Evolutionary conservation across 2,888 invertebrate species (phyloP), one percentile per base, ranked within the genome.

Genomic region (Caenorhabditis imperialis): DNA sequence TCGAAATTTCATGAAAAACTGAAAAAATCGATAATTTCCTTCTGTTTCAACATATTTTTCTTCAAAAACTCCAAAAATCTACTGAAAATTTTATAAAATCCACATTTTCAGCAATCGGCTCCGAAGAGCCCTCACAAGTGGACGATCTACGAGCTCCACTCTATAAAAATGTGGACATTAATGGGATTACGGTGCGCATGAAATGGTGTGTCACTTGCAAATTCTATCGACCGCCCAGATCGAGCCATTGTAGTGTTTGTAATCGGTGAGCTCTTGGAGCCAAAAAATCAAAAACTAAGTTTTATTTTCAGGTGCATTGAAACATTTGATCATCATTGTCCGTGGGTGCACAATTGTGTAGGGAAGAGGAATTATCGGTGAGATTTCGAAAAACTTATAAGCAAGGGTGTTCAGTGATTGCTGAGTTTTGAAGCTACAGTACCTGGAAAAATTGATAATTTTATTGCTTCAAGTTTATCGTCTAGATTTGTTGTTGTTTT

Each of bases 301-400:
- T n/a, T n/a, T n/a, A n/a, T n/a, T n/a, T 72, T 38, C 74, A 85
- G 86, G 58, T 87, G 87, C 77, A 87, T 87, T 44, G 87, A 98
- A 95, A 97, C 96, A 63, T 99, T 99, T 90, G 99, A 99, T 91
- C 99, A 99, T 91, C 99, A 99, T 90, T 99, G 99, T 81, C 88
- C 88, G n/a, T 88, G 88, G 88, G 86, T 88, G 23, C 87, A 88
- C 76, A 89, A 88, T 63, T 89, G 88, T 71, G 85, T 88, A 10
- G 88, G 88, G 20, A 79, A 84, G 35, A 70, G 88, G 27, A 88
- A 88, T 78, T 99, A 99, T 90, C 92, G 98, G 88, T 97, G 95
- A 92, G 96, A 89, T 96, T 96, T 70, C 91, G 98, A 18, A 35
- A 30, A 23, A 35, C 3, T 27, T 7, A 8, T 37, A 38, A 38